These are phyloP conservation scores for Cerastis rubricosa DNA, from an alignment of 2,888 invertebrate genomes.

Conservation along the genomic window DNA sequence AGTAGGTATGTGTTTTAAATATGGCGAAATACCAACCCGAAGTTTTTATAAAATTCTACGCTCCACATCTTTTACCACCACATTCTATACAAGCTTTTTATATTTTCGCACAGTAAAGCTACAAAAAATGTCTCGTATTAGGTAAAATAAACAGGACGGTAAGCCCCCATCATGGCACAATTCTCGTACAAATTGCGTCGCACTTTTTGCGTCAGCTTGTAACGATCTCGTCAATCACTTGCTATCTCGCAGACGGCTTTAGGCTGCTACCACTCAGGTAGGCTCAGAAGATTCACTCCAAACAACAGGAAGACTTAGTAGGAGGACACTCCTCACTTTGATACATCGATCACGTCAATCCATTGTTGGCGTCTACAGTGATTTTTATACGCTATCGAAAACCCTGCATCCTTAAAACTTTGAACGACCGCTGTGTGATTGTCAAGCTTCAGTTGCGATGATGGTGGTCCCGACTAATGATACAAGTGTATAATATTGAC, in stretches of 20 bases:
- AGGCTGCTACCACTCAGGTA: background rate
- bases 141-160: constrained; percentile 46
- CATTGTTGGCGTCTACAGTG: background rate
- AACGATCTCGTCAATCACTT: constrained; percentile 62
- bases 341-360: background rate
- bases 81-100: background rate
- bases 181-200: constrained; percentile 54
- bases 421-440: no score
- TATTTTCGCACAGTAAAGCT: background rate
- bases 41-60: background rate
- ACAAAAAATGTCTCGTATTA: constrained; percentile 31
- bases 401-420: no score
- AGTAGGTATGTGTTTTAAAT: background rate
- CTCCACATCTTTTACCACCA: background rate
- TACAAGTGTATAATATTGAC: no score
- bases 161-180: constrained; percentile 37
- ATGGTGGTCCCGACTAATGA: no score
- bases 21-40: background rate
- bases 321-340: background rate
- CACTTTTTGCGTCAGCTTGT: constrained; percentile 58
- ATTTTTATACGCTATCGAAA: background rate
- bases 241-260: constrained; percentile 53
- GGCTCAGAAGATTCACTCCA: background rate
- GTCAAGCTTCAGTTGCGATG: no score
- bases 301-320: background rate